Percentiles rank a stretch among this genome's conserved stretches.
phyloP scores from a whole-genome alignment of 1,140 invertebrate genomes.

The Cyrtorhinus lividipennis region DNA sequence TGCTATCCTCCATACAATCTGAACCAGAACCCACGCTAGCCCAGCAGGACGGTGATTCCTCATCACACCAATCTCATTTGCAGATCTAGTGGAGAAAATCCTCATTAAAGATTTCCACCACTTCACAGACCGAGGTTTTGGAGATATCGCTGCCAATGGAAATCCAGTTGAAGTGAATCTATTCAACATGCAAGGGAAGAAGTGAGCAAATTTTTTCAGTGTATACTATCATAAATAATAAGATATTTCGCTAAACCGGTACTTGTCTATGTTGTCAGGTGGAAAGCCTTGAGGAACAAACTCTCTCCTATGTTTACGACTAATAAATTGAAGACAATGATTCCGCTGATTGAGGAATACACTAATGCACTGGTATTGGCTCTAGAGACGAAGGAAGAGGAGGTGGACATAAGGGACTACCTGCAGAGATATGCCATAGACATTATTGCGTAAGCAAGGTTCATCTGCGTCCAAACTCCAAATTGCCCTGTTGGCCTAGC shows the following conservation, averaged over 20 bases:
- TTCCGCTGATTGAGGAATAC: not conserved
- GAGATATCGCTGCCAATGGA: constrained; percentile 9
- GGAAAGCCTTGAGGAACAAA: constrained; percentile 42
- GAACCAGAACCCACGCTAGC: too few species aligned
- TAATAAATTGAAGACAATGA: constrained; percentile 32
- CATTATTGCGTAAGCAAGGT: not conserved
- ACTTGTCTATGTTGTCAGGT: too few species aligned
- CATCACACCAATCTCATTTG: too few species aligned
- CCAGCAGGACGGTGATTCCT: too few species aligned
- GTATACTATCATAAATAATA: too few species aligned
- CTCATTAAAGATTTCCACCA: constrained; percentile 30
- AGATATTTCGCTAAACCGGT: too few species aligned
- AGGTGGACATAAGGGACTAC: not conserved
- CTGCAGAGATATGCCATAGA: not conserved
- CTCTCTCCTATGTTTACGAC: constrained; percentile 47
- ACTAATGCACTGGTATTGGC: not conserved
- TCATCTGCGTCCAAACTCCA: too few species aligned
- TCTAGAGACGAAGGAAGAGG: not conserved
- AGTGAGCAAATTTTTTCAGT: constrained; percentile 10
- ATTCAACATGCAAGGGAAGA: constrained; percentile 26
- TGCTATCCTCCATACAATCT: too few species aligned
- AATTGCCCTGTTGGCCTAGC: too few species aligned
- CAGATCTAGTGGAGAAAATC: constrained; percentile 27
- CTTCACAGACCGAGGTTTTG: constrained; percentile 24
- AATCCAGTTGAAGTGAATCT: not conserved